These are phyloP conservation scores for Hestina assimilis DNA, from an alignment of 1,140 invertebrate species.

Conservation along the genomic window DNA sequence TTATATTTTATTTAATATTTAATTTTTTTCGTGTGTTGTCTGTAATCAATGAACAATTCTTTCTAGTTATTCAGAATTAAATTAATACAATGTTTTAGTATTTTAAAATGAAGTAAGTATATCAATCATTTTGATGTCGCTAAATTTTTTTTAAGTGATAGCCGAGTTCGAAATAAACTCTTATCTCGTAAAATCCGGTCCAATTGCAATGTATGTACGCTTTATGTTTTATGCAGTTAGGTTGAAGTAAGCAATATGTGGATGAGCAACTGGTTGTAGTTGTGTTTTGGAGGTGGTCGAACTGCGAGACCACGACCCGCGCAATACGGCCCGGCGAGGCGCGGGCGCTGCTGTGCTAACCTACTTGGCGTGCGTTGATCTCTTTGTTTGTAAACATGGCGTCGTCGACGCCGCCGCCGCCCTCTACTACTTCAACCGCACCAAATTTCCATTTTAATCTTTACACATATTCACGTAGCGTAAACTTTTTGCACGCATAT, in stretches of 20 bases:
- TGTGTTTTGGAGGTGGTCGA: conserved; percentile 36
- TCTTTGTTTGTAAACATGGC: conserved; percentile 78
- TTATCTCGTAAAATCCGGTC: neutral
- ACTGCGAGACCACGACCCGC: conserved; percentile 62
- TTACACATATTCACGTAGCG: conserved; percentile 1
- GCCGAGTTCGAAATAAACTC: neutral
- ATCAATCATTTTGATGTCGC: neutral
- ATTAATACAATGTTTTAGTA: neutral
- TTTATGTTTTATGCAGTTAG: conserved; percentile 8
- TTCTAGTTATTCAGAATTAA: neutral
- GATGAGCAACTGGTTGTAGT: conserved; percentile 14
- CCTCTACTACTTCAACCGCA: conserved; percentile 26
- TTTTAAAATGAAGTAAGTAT: neutral
- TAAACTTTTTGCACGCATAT: neutral
- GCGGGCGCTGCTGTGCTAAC: conserved; percentile 56
- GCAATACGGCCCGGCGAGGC: conserved; percentile 47
- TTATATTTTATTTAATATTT: neutral
- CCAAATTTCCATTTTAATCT: conserved; percentile 4
- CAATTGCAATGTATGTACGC: conserved; percentile 4
- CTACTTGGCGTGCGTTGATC: conserved; percentile 75
- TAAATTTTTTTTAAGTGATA: neutral
- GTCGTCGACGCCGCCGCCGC: conserved; percentile 42
- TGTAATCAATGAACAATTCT: too few species aligned
- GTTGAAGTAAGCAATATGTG: conserved; percentile 13
- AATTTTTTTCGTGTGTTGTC: too few species aligned